Conservation (phyloP, 2,113 vertebrate species). For the Pogonocichla stellata region DNA sequence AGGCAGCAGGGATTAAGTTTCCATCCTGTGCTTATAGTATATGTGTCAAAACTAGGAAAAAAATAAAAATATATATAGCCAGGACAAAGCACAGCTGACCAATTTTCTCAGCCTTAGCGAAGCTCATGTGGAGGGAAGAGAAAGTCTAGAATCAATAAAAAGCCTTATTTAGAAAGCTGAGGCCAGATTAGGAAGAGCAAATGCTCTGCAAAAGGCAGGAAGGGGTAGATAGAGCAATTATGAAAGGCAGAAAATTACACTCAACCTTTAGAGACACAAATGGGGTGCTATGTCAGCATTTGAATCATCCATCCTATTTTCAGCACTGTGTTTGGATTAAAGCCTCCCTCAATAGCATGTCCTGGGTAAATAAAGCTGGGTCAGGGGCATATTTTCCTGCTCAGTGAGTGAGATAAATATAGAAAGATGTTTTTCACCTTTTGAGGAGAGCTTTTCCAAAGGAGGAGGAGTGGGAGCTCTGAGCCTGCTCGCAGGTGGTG, state of each 20-base stretch:
- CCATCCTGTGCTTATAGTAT: neutral
- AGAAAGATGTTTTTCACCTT: neutral
- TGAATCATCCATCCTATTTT: neutral
- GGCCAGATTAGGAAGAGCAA: neutral
- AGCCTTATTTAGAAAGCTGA: constrained; percentile 26
- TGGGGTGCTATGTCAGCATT: neutral
- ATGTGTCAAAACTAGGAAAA: neutral
- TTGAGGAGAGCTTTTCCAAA: neutral
- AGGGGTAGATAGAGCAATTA: neutral
- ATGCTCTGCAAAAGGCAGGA: neutral
- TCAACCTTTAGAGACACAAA: neutral
- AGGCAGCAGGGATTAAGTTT: neutral
- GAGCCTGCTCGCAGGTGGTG: fast-evolving
- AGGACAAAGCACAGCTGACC: neutral
- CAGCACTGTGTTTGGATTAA: neutral
- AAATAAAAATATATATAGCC: neutral
- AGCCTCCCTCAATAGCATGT: neutral
- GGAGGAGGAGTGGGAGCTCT: neutral
- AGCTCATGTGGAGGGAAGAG: neutral
- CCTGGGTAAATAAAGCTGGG: neutral
- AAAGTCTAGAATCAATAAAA: constrained; percentile 10
- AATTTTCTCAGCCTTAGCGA: neutral
- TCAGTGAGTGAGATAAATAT: neutral
- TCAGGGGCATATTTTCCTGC: neutral
- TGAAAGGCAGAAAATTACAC: neutral